Evolutionary conservation across 1,140 invertebrate genomes (phyloP).

Genomic region (Euborellia annulipes): DNA sequence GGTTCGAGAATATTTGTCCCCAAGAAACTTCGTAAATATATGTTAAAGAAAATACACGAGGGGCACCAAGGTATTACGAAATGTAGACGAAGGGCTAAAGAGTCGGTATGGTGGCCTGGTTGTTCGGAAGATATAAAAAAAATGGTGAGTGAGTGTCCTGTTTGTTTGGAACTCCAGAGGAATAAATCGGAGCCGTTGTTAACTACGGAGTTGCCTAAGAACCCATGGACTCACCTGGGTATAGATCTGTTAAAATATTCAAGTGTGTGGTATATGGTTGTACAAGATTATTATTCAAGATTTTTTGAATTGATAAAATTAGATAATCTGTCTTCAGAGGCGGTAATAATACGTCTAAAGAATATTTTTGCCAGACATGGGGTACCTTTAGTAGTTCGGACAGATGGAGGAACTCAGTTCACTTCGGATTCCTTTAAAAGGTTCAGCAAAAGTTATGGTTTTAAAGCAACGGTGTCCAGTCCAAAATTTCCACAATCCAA

Average conservation of each 20-base stretch:
- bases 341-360: conserved; percentile 11
- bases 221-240: conserved; percentile 15
- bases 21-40: background rate
- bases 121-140: background rate
- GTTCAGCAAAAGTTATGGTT: conserved; percentile 24
- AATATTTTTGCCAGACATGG: conserved; percentile 11
- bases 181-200: conserved; percentile 11
- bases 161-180: background rate
- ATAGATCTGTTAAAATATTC: conserved; percentile 10
- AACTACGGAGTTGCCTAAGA: conserved; percentile 10
- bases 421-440: conserved; percentile 18
- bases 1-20: background rate
- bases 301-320: conserved; percentile 12
- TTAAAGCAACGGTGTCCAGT: conserved; percentile 19
- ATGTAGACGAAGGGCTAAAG: background rate
- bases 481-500: conserved; percentile 19
- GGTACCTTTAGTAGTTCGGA: conserved; percentile 16
- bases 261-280: conserved; percentile 4
- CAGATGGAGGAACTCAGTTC: conserved; percentile 23
- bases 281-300: conserved; percentile 16
- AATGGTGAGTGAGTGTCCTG: background rate
- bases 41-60: background rate
- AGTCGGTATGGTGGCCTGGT: background rate
- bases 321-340: background rate
- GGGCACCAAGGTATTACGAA: too few species aligned